Conservation (phyloP, 2,888 invertebrate genomes). For the Agonopterix arenella region DNA sequence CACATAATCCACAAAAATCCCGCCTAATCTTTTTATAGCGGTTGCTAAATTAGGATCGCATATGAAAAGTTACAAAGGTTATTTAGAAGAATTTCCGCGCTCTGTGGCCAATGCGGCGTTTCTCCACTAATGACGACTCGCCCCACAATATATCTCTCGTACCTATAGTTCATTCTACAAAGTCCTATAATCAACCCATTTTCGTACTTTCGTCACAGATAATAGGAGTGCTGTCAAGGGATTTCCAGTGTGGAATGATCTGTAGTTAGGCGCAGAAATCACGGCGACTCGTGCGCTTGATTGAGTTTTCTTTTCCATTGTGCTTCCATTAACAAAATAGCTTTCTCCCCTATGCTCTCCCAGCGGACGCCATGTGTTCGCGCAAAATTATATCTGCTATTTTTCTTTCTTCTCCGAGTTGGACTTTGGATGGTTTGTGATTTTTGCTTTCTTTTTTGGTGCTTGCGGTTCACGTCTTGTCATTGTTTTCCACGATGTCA, state of each 20-base stretch:
- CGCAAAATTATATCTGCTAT: conserved; percentile 63
- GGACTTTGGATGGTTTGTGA: conserved; percentile 13
- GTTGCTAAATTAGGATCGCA: conserved; percentile 48
- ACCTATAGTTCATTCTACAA: too few species aligned
- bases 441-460: conserved; percentile 3
- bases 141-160: conserved; percentile 63
- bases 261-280: conserved; percentile 70
- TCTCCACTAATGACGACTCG: conserved; percentile 61
- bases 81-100: conserved; percentile 48
- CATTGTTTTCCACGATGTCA: too few species aligned
- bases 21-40: conserved; percentile 28
- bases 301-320: conserved; percentile 74
- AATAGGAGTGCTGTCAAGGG: too few species aligned
- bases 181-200: too few species aligned
- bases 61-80: conserved; percentile 58
- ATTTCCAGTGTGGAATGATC: too few species aligned
- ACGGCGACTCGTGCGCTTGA: conserved; percentile 67
- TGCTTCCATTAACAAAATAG: conserved; percentile 70
- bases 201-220: too few species aligned
- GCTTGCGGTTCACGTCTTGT: too few species aligned
- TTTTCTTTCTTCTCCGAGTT: conserved; percentile 37
- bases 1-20: conserved; percentile 22
- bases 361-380: conserved; percentile 57
- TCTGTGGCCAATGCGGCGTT: conserved; percentile 47
- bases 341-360: conserved; percentile 52